Base-by-base conservation (phyloP, 2,797 vertebrate genomes). In the Pseudocheirus occidentalis region DNA sequence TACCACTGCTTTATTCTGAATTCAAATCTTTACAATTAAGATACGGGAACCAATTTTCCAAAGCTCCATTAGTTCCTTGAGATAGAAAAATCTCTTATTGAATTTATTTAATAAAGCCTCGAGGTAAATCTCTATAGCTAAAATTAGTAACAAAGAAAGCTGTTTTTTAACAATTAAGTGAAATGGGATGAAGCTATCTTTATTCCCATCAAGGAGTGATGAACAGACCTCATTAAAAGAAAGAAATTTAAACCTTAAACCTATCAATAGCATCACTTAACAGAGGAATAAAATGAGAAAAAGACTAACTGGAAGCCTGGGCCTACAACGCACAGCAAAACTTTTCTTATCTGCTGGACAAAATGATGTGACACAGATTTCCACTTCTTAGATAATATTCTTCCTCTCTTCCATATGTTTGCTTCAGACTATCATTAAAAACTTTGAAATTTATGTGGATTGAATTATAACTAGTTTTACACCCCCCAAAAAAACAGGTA, bases 21-120 rank as follows among this genome's bases (percentile, higher is more conserved):
- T 12, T 91, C 57, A 55, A 94, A 90, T 55, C 5, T 66, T 93
- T 92, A 57, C 59, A 59, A 56, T 91, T 93, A 94, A 96, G 52
- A 27, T 56, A 62, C 28, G 50, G 58, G 50, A 52, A 53, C 93
- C 57, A 89, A 91, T 56, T 91, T 94, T 96, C 93, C 94, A 94
- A 95, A 95, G 91, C 95, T 94, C 92, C 53, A 95, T 87, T 50
- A 87, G 46, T 87, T 87, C 21, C 73, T 87, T 87, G 21, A 87
- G 73, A 91, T 29, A 95, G n/a, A 95, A 93, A 97, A 52, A 73
- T 56, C 87, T 91, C 93, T 92, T 92, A 57, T 93, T 93, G 55
- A 90, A 62, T 40, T 91, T 92, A 97, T 14, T 96, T 97, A 96
- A 95, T 59, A 91, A 56, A 96, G 94, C 91, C 81, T 95, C 92